Conservation (phyloP, 2,113 vertebrate genomes). For the Corythoichthys haematopterus region DNA sequence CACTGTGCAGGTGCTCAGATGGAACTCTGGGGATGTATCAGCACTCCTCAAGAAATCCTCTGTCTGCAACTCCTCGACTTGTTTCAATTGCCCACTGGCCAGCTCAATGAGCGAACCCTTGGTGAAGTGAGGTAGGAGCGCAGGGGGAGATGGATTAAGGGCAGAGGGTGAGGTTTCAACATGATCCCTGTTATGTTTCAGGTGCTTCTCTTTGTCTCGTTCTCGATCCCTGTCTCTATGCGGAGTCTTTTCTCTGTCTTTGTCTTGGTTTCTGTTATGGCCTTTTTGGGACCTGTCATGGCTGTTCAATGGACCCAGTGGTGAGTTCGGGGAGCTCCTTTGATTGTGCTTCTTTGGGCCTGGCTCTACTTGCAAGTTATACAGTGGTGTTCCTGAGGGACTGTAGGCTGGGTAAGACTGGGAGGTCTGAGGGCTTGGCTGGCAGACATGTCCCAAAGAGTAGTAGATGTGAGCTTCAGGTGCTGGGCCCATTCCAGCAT, state of each 20-base stretch:
- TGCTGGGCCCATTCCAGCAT: slow-evolving; percentile 49
- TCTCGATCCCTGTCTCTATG: slow-evolving; percentile 45
- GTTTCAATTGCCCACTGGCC: slow-evolving; percentile 70
- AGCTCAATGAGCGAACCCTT: slow-evolving; percentile 77
- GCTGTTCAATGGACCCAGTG: slow-evolving; percentile 62
- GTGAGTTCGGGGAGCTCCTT: slow-evolving; percentile 64
- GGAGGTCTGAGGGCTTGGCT: slow-evolving; percentile 39
- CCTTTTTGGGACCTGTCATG: slow-evolving; percentile 60
- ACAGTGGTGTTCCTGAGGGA: slow-evolving; percentile 60
- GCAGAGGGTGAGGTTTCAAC: slow-evolving; percentile 42
- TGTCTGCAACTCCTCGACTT: slow-evolving; percentile 73
- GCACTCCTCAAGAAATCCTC: slow-evolving; percentile 75
- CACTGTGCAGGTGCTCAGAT: slow-evolving; percentile 76
- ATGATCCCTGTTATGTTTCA: slow-evolving; percentile 6
- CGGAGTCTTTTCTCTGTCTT: slow-evolving; percentile 49
- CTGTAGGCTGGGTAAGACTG: slow-evolving; percentile 55
- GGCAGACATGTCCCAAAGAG: slow-evolving; percentile 62
- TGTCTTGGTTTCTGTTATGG: slow-evolving; percentile 54
- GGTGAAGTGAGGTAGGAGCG: slow-evolving; percentile 78
- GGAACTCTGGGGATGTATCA: slow-evolving; percentile 71
- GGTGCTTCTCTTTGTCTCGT: slow-evolving; percentile 33
- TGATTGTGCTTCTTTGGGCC: slow-evolving; percentile 50
- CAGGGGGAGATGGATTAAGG: slow-evolving; percentile 52
- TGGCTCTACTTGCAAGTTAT: slow-evolving; percentile 62
- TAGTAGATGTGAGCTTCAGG: slow-evolving; percentile 73